Base-by-base conservation (phyloP, 2,888 invertebrate species). In the Mythimna ferrago region DNA sequence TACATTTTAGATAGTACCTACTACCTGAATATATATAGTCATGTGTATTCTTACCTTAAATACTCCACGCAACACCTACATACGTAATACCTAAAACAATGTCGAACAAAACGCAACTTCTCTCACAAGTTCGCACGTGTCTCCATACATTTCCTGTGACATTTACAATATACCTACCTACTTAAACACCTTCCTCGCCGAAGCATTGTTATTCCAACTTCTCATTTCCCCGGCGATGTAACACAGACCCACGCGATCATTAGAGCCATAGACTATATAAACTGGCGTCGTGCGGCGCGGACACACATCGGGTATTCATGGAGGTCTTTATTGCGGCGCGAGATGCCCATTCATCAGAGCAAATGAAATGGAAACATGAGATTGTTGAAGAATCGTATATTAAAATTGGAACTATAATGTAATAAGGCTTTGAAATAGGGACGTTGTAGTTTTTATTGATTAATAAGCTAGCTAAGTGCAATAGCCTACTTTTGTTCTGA, bases 281-380 rank as follows among this genome's bases (percentile, higher is more conserved):
- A 4, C 48, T 1, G 48, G 21, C 16, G 54, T 44, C 19, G 35
- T 35, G 73, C 61, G 60, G 26, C 32, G 71, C 66, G 81, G 77
- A 84, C 86, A 67, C 81, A 78, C 80, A 87, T 87, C 82, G 81
- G 71, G 80, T 87, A 87, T 88, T 86, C 88, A 86, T 86, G 74
- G 73, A 66, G 44, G 26, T 66, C 84, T 81, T 82, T 88, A 87
- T 83, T 85, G 82, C 83, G 80, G 35, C 2, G 26, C 11, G 76
- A 68, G 80, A 60, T 70, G 78, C 60, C 57, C 54, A 81, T 83
- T 77, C 83, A 78, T 73, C 69, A 68, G 54, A 58, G 68, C 68
- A 66, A 71, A 78, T 76, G 77, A 77, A 82, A 82, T 65, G 75
- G 58, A 71, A 61, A 80, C 71, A 69, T 35, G 65, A 71, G 53